Evolutionary conservation across 1,140 invertebrate species (phyloP), one percentile per base, ranked within the genome.

Genomic region (Neodiprion virginianus): DNA sequence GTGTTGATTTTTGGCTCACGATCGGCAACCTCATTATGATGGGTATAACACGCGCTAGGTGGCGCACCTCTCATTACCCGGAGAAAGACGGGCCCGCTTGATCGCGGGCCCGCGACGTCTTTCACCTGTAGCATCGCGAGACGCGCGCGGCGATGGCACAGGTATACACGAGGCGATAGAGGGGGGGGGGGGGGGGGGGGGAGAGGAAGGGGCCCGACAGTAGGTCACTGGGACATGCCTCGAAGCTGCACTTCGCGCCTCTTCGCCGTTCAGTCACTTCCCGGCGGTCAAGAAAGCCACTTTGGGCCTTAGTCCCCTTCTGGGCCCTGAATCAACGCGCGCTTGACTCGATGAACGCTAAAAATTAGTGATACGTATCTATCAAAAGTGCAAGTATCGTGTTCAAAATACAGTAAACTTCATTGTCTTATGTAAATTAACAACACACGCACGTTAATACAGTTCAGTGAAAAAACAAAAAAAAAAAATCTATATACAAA

Each of bases 181-280:
- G 73, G 78, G 53, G 74, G 71, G 77, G 53, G 72, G 68, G 53
- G 69, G 76, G 73, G 72, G 71, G 21, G 65, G 48, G 66, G 40
- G 71, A 53, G 14, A 65, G 49, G 76, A 76, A 70, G 75, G 81
- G 76, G 78, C 78, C 79, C 81, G 76, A 80, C 75, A 88, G 87
- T 88, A 88, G 87, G 87, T 88, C 86, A 88, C 82, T 88, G 81
- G 87, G 86, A 87, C 87, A 82, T 79, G 83, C 82, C 83, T 84
- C 81, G 74, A 77, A 80, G 83, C 79, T 79, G 81, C 82, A 79
- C 80, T 80, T 78, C 83, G 79, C 72, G 76, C 80, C 76, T 79
- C 78, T 80, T 74, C 78, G 78, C 80, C 79, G 78, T 81, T 83
- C 82, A 85, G 82, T 85, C 83, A 80, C 79, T 83, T 79, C 80